A percentile compares a stretch with the other conserved stretches of the same genome.
Conservation (phyloP, 30 jellyfish, hydroid and myxozoan genomes). For the Chironex yamaguchii region DNA sequence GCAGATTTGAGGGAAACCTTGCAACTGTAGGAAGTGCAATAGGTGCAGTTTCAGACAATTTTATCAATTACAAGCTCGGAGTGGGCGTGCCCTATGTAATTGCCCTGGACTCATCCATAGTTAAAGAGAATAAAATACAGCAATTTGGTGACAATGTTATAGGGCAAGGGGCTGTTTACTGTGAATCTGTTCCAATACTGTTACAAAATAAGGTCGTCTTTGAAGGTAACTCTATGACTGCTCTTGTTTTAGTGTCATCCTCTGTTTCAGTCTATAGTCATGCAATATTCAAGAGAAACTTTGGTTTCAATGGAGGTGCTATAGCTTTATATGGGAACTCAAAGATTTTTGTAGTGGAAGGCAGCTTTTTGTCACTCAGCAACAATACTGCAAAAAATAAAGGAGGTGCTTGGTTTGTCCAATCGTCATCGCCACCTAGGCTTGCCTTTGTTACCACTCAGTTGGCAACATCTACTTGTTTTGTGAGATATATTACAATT, state of each 20-base stretch:
- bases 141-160: constrained; percentile 76
- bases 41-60: constrained; percentile 67
- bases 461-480: constrained; percentile 62
- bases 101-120: constrained; percentile 10
- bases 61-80: constrained; percentile 53
- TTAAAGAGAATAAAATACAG: constrained; percentile 42
- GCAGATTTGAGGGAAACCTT: constrained; percentile 24
- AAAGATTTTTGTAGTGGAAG: constrained; percentile 24
- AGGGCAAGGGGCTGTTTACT: constrained; percentile 91
- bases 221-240: constrained; percentile 51
- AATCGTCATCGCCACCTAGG: constrained; percentile 79
- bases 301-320: constrained; percentile 85
- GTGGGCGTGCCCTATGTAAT: constrained; percentile 67
- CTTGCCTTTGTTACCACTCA: constrained; percentile 76
- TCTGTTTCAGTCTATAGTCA: constrained; percentile 23
- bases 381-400: constrained; percentile 58
- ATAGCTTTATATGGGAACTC: constrained; percentile 83
- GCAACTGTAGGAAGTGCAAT: constrained; percentile 91
- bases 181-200: background rate
- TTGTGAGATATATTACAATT: constrained; percentile 25
- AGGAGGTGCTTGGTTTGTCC: constrained; percentile 82
- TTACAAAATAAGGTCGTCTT: constrained; percentile 10
- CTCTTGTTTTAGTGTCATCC: constrained; percentile 73
- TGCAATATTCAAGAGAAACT: constrained; percentile 25
- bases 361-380: constrained; percentile 6